Evolutionary conservation across 2,113 vertebrate genomes (phyloP), one percentile per base, ranked within the genome.

Genomic region (Eurystomus gularis): DNA sequence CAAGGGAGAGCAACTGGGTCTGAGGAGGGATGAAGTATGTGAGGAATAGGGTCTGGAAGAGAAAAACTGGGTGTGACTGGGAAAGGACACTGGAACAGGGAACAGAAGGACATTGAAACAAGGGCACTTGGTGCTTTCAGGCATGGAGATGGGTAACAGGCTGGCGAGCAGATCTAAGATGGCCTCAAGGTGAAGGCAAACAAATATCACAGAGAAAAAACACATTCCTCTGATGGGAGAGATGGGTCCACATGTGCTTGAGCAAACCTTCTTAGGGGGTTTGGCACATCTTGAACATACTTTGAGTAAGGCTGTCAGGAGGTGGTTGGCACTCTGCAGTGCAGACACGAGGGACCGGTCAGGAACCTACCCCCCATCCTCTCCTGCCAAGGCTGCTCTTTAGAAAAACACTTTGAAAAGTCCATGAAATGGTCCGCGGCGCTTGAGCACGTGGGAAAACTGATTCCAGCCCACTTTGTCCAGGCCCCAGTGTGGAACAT

Each of bases 401-500:
- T 37, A 17, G 66, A 35, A 54, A 44, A 37, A 9, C 35, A 17
- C 20, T 46, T 51, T 29, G 16, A 29, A 33, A 84, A 80, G 23
- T 23, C 51, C 49, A 17, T n/a, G 3, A 42, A 69, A 68, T 42
- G 8, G 1, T 65, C 49, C 18, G 1, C 0, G 21, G 0, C 7
- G 7, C 42, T 80, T 61, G 11, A 64, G 17, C 35, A 65, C 0
- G 8, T 4, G 25, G 58, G 20, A 83, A 82, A 80, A 68, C 1
- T 8, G 2, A 7, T 31, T 1, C 0, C 25, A 93, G 42, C 28
- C 35, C 18, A 3, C 6, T 46, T 58, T 13, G 8, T 9, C 24
- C 3, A 1, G 3, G 42, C 15, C 44, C 9, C 11, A 6, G 3
- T 13, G 33, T 7, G 40, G n/a, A 52, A 21, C 6, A 6, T 3